These are phyloP conservation scores for Odontothrips loti DNA, from an alignment of 2,888 invertebrate genomes.

Conservation along the genomic window DNA sequence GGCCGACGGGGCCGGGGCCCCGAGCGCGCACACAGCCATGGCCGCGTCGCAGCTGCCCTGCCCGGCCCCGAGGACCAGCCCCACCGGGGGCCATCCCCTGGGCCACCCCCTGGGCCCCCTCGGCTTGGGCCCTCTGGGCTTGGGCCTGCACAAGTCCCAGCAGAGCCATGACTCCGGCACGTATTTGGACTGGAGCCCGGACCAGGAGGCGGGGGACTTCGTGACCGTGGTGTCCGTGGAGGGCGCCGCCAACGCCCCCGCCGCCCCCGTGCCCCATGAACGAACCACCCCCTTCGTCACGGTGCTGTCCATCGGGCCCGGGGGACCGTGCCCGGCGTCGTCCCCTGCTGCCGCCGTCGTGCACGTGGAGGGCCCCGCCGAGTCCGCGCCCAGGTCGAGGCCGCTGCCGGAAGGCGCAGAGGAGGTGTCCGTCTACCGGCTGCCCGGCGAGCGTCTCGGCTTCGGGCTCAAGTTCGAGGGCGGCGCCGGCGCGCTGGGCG, in stretches of 20 bases:
- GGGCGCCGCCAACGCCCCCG: constrained; percentile 43
- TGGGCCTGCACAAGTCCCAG: constrained; percentile 41
- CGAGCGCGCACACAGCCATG: background rate
- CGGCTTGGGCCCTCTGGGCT: constrained; percentile 30
- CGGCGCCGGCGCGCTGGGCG: constrained; percentile 62
- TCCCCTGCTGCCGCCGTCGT: constrained; percentile 29
- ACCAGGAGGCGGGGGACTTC: constrained; percentile 48
- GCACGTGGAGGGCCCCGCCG: constrained; percentile 31
- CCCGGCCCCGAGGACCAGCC: background rate
- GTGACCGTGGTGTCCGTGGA: constrained; percentile 59
- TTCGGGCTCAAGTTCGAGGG: constrained; percentile 91
- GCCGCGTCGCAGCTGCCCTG: constrained; percentile 21
- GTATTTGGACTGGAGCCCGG: constrained; percentile 42
- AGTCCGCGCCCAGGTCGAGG: constrained; percentile 30
- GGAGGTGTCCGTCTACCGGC: constrained; percentile 73
- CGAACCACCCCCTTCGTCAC: constrained; percentile 52
- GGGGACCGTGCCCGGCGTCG: constrained; percentile 26
- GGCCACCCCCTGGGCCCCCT: constrained; percentile 32
- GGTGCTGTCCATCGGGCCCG: constrained; percentile 54
- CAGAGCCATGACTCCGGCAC: constrained; percentile 43
- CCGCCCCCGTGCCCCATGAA: constrained; percentile 39
- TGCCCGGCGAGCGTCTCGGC: constrained; percentile 85
- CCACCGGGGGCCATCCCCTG: constrained; percentile 34
- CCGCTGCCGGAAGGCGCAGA: constrained; percentile 48
- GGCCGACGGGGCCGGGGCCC: background rate